Conservation (phyloP, 2,888 invertebrate species). For the Lasioglossum zephyrum region DNA sequence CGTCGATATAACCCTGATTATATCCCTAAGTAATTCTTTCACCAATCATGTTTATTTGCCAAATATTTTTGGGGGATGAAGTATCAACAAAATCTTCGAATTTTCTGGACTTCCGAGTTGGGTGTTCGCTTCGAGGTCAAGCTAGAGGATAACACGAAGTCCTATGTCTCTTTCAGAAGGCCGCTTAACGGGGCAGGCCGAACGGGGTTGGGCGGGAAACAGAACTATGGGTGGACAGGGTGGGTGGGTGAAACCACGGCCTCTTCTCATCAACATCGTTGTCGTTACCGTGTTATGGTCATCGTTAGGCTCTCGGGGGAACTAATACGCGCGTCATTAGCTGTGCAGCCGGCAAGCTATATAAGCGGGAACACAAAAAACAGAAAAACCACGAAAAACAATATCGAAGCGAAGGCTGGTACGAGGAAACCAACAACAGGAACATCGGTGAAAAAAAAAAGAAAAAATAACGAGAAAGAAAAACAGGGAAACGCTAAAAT, state of each 20-base stretch:
- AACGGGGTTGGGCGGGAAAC: constrained; percentile 84
- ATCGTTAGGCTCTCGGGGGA: constrained; percentile 66
- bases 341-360: constrained; percentile 40
- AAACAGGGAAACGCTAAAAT: constrained; percentile 6
- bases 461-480: not conserved
- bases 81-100: not conserved
- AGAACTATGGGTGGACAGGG: constrained; percentile 84
- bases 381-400: constrained; percentile 42
- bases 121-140: not conserved
- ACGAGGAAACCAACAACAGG: constrained; percentile 41
- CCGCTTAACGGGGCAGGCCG: constrained; percentile 83
- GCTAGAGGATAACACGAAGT: constrained; percentile 18
- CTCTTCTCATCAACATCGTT: constrained; percentile 84
- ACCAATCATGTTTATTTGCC: not conserved
- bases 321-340: constrained; percentile 56
- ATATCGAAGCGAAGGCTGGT: constrained; percentile 68
- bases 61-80: not conserved
- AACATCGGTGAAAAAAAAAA: constrained; percentile 10
- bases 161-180: constrained; percentile 79
- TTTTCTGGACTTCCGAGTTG: not conserved
- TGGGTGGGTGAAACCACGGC: constrained; percentile 85
- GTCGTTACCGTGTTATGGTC: constrained; percentile 79
- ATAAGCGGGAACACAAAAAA: constrained; percentile 48
- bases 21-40: not conserved
- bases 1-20: not conserved